Evolutionary conservation across 1,140 invertebrate genomes (phyloP).

Genomic region (Wasmannia auropunctata): DNA sequence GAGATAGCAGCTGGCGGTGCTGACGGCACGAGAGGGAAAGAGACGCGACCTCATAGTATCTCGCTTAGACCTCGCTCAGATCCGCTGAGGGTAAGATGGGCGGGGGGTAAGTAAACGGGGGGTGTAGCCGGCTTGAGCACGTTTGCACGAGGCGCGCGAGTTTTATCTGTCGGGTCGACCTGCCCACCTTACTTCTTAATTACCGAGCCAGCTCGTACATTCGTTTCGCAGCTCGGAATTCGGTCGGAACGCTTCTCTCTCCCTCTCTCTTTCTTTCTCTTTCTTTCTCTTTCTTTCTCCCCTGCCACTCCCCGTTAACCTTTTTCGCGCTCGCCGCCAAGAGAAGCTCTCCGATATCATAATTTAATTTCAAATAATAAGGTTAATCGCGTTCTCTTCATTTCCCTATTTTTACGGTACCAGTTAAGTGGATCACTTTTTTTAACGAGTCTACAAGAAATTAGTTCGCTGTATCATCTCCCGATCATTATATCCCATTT

Average conservation of each 20-base stretch:
- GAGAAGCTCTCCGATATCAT: conserved; percentile 14
- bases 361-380: conserved; percentile 31
- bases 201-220: conserved; percentile 63
- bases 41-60: conserved; percentile 50
- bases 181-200: conserved; percentile 70
- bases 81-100: neutral
- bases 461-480: neutral
- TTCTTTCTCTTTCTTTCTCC: neutral
- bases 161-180: conserved; percentile 60
- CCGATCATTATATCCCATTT: neutral
- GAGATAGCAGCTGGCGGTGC: neutral
- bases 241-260: conserved; percentile 50
- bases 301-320: conserved; percentile 20
- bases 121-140: conserved; percentile 27
- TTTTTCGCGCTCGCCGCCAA: neutral
- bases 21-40: neutral
- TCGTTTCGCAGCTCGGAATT: conserved; percentile 63
- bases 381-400: neutral
- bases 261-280: too few relatives aligned
- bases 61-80: conserved; percentile 27
- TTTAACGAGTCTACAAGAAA: neutral
- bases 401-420: neutral
- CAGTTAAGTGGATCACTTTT: neutral
- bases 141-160: conserved; percentile 60
- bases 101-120: neutral